A percentile compares a stretch with the other conserved stretches of the same genome.
phyloP scores from a whole-genome alignment of 2,113 vertebrate genomes.

The Leptobrachium leishanense region DNA sequence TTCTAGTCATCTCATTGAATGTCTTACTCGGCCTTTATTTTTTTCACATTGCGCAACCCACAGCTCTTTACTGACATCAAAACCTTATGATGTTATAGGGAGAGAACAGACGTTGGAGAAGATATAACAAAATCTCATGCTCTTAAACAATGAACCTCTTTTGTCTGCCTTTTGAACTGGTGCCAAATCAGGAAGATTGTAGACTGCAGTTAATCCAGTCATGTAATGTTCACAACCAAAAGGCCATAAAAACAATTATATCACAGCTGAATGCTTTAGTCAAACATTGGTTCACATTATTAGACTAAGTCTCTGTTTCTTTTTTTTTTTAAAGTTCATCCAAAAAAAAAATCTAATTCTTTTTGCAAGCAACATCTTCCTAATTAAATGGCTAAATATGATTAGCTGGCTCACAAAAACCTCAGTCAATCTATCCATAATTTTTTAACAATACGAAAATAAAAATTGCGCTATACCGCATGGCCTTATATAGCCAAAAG shows the following conservation, averaged over 20 bases:
- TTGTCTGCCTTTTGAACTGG: not conserved
- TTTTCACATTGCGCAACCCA: not conserved
- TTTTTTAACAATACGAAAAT: too few species aligned
- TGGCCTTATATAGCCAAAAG: too few species aligned
- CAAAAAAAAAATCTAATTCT: too few species aligned
- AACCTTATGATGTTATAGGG: not conserved
- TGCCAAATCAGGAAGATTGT: not conserved
- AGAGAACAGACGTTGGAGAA: not conserved
- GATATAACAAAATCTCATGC: not conserved
- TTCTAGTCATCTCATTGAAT: too few species aligned
- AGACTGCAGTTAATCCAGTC: not conserved
- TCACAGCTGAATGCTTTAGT: not conserved
- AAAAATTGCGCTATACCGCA: too few species aligned
- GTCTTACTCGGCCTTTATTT: not conserved
- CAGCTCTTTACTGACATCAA: not conserved
- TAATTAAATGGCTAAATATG: too few species aligned
- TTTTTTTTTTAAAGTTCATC: not conserved
- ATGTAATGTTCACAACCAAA: conserved; percentile 8
- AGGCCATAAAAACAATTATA: conserved; percentile 6
- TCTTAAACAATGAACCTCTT: not conserved
- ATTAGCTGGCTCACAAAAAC: too few species aligned
- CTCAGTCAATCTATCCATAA: too few species aligned
- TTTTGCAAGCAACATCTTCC: too few species aligned
- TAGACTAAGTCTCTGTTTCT: not conserved
- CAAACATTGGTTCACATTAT: not conserved